Conservation (phyloP, 2,888 invertebrate species). For the Eudasyphora cyanicolor region DNA sequence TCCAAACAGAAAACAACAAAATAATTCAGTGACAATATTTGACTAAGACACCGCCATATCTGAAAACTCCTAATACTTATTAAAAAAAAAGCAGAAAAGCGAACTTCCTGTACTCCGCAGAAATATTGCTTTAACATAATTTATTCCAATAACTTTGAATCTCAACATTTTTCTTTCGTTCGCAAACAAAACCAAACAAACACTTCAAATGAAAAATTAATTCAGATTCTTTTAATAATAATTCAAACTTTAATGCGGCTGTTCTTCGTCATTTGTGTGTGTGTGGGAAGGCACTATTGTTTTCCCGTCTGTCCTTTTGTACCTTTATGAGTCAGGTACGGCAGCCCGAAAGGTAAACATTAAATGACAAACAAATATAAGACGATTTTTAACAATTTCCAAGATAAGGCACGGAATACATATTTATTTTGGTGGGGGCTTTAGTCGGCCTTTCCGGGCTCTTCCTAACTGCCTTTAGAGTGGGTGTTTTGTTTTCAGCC, state of each 20-base stretch:
- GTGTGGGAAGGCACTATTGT: not conserved
- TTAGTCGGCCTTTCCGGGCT: not conserved
- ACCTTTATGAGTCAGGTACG: too few species aligned
- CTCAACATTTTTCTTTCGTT: not conserved
- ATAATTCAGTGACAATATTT: not conserved
- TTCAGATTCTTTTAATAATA: constrained; percentile 52
- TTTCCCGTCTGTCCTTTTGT: not conserved
- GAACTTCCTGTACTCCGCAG: not conserved
- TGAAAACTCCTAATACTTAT: not conserved
- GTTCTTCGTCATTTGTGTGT: not conserved
- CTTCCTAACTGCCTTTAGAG: not conserved
- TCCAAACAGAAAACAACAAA: not conserved
- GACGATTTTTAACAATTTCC: constrained; percentile 39
- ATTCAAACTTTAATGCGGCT: too few species aligned
- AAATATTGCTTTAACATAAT: not conserved
- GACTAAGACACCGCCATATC: not conserved
- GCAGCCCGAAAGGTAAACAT: constrained; percentile 38
- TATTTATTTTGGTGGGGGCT: not conserved
- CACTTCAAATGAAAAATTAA: constrained; percentile 37
- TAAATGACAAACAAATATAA: constrained; percentile 45
- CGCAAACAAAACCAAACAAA: not conserved
- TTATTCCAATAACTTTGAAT: not conserved
- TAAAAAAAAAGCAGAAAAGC: not conserved
- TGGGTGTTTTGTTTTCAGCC: not conserved
- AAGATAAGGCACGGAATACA: constrained; percentile 58